Percentiles rank a stretch among this genome's conserved stretches.
Evolutionary conservation across 1,140 invertebrate genomes (phyloP).

Genomic region (Episyrphus balteatus): DNA sequence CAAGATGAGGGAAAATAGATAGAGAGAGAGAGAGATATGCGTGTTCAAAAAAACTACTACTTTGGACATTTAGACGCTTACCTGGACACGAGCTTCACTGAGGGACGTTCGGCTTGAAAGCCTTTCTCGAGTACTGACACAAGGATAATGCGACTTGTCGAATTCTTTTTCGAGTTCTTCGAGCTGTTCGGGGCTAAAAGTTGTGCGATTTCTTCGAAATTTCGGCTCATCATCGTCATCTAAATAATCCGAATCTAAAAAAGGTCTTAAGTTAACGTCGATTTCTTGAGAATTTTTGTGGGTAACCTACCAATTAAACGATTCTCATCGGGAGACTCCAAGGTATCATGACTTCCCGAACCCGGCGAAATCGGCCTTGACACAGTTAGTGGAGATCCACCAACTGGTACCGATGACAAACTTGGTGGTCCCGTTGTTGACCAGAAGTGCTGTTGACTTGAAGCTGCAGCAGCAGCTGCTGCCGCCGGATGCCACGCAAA

Average conservation of each 20-base stretch:
- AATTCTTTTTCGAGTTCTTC: constrained; percentile 93
- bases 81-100: constrained; percentile 93
- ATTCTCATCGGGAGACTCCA: constrained; percentile 33
- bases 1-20: neutral
- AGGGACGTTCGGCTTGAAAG: constrained; percentile 85
- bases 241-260: constrained; percentile 54
- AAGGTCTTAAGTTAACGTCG: constrained; percentile 19
- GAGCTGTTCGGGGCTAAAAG: constrained; percentile 86
- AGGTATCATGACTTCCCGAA: constrained; percentile 33
- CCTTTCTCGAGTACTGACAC: constrained; percentile 82
- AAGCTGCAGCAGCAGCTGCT: constrained; percentile 6
- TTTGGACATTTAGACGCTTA: constrained; percentile 37
- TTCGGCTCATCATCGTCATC: constrained; percentile 74
- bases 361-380: constrained; percentile 20
- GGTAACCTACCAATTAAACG: constrained; percentile 18
- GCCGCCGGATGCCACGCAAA: constrained; percentile 36
- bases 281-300: neutral
- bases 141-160: constrained; percentile 91
- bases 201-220: constrained; percentile 85
- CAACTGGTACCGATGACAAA: neutral
- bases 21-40: neutral
- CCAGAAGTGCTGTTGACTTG: constrained; percentile 10
- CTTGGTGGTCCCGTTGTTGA: constrained; percentile 5
- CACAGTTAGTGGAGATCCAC: too few relatives aligned
- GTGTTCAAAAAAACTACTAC: neutral